Base-by-base conservation (phyloP, 2,113 vertebrate genomes). In the Chaetorhynchus papuensis region DNA sequence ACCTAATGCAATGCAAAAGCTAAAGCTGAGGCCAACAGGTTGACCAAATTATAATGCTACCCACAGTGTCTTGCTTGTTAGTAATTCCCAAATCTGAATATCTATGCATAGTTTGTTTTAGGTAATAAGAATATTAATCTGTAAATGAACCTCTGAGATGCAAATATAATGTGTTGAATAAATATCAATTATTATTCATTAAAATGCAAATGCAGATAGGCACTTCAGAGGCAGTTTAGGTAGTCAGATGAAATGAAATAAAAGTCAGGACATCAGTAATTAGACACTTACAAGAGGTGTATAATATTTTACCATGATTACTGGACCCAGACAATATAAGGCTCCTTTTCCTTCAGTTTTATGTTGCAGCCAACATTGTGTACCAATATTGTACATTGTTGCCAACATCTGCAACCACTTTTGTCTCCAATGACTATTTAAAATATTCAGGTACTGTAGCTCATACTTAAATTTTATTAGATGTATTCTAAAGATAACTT, bases 101-200 rank as follows among this genome's bases (percentile, higher is more conserved):
- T 71, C 78, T 83, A 3, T 72, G 41, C 65, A 53, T 14, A 76
- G 87, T 91, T 92, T 94, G 77, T 19, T 95, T 91, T 91, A 93
- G 87, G 77, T 91, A 89, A 96, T 95, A 94, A 94, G 89, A 87
- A 79, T 91, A 82, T 61, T 92, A 87, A 76, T 91, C 66, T 42
- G 53, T 89, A 84, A 89, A 82, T 90, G 93, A 94, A 87, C 63
- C 42, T 76, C 66, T 76, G 74, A 94, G 42, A 35, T 79, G 37
- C 70, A 83, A 93, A 74, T 70, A 79, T n/a, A 70, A 72, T 17
- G 19, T 79, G 63, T 45, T 90, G 54, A 90, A 77, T 83, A 91
- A 95, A 94, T 95, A 85, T 42, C 26, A 91, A 77, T 95, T 96
- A 89, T 85, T 94, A 91, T 96, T 94, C 81, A 97, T 96, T 97